phyloP scores from a whole-genome alignment of 2,113 vertebrate species.

The Pandion haliaetus region DNA sequence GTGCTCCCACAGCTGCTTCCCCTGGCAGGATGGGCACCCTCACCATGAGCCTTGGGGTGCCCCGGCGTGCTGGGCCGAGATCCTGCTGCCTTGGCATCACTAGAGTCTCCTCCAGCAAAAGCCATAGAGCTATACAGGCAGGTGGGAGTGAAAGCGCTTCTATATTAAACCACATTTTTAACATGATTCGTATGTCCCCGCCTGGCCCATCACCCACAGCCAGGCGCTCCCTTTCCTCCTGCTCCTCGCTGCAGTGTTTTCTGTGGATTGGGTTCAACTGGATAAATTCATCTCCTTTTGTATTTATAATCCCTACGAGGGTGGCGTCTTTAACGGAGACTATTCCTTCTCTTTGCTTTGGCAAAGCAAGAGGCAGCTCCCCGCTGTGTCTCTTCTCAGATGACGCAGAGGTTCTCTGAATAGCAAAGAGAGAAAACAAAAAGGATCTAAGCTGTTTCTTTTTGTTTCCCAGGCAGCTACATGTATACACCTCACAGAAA shows the following conservation, averaged over 20 bases:
- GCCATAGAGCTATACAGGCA: not conserved
- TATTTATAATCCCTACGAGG: not conserved
- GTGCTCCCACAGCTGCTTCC: rapidly evolving
- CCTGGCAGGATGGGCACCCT: rapidly evolving
- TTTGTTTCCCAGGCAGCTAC: not conserved
- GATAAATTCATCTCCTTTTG: not conserved
- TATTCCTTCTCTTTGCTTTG: slow-evolving; percentile 3
- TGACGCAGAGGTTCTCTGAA: not conserved
- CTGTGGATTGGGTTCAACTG: not conserved
- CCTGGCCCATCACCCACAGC: not conserved
- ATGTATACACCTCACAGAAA: not conserved
- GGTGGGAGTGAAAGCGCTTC: not conserved
- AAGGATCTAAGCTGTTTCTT: not conserved
- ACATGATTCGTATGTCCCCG: not conserved
- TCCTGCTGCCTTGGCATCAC: not conserved
- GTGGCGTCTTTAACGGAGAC: not conserved
- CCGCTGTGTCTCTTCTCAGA: not conserved
- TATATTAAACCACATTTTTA: not conserved
- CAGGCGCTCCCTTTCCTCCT: not conserved
- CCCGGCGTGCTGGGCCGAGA: not conserved
- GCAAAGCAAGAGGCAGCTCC: not conserved
- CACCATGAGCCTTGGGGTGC: rapidly evolving
- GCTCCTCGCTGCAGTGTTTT: not conserved
- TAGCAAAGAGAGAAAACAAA: not conserved
- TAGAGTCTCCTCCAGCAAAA: not conserved